Conservation (phyloP, 2,888 invertebrate species). For the Cephus spinipes region DNA sequence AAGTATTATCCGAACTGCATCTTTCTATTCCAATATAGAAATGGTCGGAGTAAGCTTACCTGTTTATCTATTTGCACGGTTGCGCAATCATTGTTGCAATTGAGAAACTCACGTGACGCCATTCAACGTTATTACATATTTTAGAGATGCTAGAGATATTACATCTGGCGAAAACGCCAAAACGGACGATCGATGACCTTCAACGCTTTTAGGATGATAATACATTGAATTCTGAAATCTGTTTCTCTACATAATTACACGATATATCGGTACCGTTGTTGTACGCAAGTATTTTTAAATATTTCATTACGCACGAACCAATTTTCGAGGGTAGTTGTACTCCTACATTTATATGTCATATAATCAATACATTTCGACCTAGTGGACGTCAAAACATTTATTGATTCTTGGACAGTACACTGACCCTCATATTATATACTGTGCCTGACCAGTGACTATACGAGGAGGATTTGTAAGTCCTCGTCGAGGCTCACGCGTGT, state of each 20-base stretch:
- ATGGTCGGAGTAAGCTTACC: not conserved
- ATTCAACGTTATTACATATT: not conserved
- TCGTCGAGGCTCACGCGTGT: not conserved
- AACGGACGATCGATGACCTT: not conserved
- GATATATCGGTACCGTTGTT: not conserved
- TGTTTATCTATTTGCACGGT: not conserved
- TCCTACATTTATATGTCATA: not conserved
- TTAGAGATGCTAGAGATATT: not conserved
- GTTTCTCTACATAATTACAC: not conserved
- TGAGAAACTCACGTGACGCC: not conserved
- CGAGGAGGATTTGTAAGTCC: not conserved
- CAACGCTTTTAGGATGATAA: not conserved
- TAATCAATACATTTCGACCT: slow-evolving; percentile 2
- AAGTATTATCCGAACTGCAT: slow-evolving; percentile 15
- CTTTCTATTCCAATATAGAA: slow-evolving; percentile 11
- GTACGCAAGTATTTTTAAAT: not conserved
- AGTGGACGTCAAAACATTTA: not conserved
- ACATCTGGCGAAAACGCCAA: not conserved
- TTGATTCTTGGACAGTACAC: slow-evolving; percentile 12
- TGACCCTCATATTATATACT: not conserved
- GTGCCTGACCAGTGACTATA: not conserved
- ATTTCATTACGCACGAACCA: not conserved
- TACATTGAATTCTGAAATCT: not conserved
- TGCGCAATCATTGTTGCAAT: not conserved
- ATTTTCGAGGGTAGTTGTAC: not conserved